Base-by-base conservation (phyloP, 2,888 invertebrate genomes). In the Xestia rhomboidea region DNA sequence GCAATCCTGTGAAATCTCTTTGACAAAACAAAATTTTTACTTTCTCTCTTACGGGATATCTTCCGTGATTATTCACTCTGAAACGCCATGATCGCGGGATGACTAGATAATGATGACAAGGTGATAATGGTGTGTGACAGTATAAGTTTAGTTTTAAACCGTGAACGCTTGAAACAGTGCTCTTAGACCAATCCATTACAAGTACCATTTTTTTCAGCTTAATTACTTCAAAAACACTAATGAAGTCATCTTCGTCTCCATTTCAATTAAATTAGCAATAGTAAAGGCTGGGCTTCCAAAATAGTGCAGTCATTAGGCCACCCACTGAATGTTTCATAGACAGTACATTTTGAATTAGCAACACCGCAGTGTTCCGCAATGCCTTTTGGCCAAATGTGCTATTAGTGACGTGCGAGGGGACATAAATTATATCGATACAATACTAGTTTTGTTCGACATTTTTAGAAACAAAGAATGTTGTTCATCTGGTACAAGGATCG, bases 281-380 rank as follows among this genome's bases (percentile, higher is more conserved):
- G 38, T 10, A 60, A 27, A 30, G 60, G n/a, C 41, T 64, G 54
- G 34, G 24, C 24, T 27, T n/a, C 77, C 76, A 77, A 90, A 91
- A 90, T 89, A 89, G 89, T 88, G 83, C 81, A 84, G 81, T 89
- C 90, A 92, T 92, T 93, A 91, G 88, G 78, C 67, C 76, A 82
- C 73, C 84, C 79, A 87, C 90, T 94, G 88, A 91, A 94, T 94
- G 92, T 91, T 94, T 93, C 90, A 94, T 93, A 88, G 87, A 89
- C 86, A 89, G 93, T 93, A 93, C 76, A 94, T 94, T 94, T 92
- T 83, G 87, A 93, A 94, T 95, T 94, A 93, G 91, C 91, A 89
- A 90, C 90, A 85, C 82, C 82, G 91, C 90, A 90, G 87, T 89
- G 87, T 88, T 89, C 92, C 90, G 94, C 93, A 94, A 90, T 92